Evolutionary conservation across 1,140 invertebrate species (phyloP).

Genomic region (Laupala kohalensis): DNA sequence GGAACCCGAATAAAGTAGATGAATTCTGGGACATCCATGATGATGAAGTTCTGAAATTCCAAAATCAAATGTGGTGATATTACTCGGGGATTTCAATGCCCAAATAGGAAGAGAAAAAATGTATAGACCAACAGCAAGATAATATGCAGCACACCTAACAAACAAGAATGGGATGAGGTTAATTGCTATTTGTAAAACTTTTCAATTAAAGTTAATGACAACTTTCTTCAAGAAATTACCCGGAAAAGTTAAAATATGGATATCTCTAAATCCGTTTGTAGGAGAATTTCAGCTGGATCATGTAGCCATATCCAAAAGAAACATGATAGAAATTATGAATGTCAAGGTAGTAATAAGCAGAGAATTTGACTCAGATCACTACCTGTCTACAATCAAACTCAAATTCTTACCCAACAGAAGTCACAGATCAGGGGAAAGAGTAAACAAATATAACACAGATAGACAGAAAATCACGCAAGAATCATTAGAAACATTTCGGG

Average conservation of each 20-base stretch:
- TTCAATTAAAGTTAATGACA: neutral
- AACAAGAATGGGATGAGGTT: neutral
- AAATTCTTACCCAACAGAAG: neutral
- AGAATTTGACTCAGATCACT: constrained; percentile 2
- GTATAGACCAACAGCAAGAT: neutral
- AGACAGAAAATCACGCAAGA: too few relatives aligned
- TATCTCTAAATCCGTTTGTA: neutral
- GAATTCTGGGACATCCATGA: neutral
- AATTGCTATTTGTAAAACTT: neutral
- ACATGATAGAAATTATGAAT: neutral
- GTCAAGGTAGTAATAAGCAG: neutral
- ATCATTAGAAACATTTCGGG: too few relatives aligned
- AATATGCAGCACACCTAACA: neutral
- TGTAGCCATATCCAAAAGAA: neutral
- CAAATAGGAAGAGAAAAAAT: neutral
- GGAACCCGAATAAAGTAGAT: neutral
- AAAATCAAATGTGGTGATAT: neutral
- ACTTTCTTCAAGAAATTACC: constrained; percentile 1
- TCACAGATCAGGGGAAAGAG: neutral
- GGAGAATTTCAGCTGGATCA: neutral
- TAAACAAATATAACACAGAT: neutral
- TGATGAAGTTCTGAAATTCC: neutral
- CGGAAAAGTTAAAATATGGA: neutral
- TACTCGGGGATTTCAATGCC: neutral
- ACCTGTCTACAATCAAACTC: neutral